A percentile compares a stretch with the other conserved stretches of the same genome.
Evolutionary conservation across 1,140 invertebrate genomes (phyloP).

Genomic region (Drosophila pectinifera): DNA sequence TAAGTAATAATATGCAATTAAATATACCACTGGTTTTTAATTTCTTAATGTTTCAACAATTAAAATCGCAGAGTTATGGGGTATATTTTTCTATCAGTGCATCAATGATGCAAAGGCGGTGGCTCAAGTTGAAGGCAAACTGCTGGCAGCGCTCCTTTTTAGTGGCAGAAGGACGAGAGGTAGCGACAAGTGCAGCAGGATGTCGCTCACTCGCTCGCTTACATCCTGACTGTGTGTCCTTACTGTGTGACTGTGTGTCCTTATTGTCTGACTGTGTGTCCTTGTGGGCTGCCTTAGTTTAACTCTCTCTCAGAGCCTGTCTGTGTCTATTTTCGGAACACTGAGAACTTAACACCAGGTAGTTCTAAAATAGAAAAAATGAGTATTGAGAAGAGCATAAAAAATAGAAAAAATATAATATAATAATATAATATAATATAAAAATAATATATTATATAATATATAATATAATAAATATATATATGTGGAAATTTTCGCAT

Average conservation of each 20-base stretch:
- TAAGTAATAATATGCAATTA: not conserved
- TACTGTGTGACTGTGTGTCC: constrained; percentile 10
- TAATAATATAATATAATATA: no score
- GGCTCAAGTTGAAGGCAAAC: constrained; percentile 38
- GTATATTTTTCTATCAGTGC: constrained; percentile 1
- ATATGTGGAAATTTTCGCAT: no score
- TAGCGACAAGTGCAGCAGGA: constrained; percentile 32
- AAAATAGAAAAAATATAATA: no score
- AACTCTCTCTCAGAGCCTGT: constrained; percentile 14
- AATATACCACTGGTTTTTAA: no score
- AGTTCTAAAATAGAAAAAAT: no score
- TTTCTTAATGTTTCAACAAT: no score
- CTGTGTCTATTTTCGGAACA: constrained; percentile 13
- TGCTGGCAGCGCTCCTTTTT: constrained; percentile 24
- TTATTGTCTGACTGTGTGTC: constrained; percentile 12
- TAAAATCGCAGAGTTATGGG: not conserved
- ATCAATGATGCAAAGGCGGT: constrained; percentile 1
- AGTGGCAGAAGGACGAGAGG: constrained; percentile 6
- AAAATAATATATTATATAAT: no score
- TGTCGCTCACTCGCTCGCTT: constrained; percentile 17
- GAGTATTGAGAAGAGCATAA: no score
- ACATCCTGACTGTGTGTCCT: constrained; percentile 13
- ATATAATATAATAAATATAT: no score
- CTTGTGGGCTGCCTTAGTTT: constrained; percentile 13
- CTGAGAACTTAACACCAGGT: not conserved